A percentile compares a stretch with the other conserved stretches of the same genome.
These are phyloP conservation scores for Drosophila arizonae DNA, from an alignment of 1,140 invertebrate species.

Conservation along the genomic window DNA sequence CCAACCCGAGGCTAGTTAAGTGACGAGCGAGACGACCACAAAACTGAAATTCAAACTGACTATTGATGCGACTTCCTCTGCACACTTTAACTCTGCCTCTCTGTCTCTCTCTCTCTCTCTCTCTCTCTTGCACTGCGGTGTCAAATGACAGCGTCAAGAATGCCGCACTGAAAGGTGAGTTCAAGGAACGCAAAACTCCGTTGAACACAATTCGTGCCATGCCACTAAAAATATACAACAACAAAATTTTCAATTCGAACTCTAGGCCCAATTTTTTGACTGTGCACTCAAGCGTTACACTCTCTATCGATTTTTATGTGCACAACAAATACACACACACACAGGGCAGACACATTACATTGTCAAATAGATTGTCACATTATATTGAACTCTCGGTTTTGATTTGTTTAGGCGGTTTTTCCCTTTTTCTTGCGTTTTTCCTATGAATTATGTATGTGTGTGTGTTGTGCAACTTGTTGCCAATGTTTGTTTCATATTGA, in stretches of 20 bases:
- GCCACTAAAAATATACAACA: conserved; percentile 12
- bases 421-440: conserved; percentile 29
- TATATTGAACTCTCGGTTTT: conserved; percentile 22
- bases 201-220: conserved; percentile 20
- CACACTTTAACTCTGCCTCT: neutral
- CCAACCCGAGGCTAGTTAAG: conserved; percentile 31
- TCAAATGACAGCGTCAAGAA: conserved; percentile 52
- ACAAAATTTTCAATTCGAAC: conserved; percentile 14
- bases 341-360: conserved; percentile 8
- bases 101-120: conserved; percentile 9
- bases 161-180: conserved; percentile 26
- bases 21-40: conserved; percentile 38
- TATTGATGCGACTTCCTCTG: conserved; percentile 39
- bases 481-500: conserved; percentile 35
- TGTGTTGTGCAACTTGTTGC: conserved; percentile 28
- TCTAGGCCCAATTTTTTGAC: conserved; percentile 24
- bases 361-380: conserved; percentile 41
- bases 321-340: conserved; percentile 32
- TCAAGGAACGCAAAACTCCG: conserved; percentile 27
- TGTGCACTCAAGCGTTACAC: conserved; percentile 42
- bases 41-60: conserved; percentile 50
- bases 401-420: conserved; percentile 50
- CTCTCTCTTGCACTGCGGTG: conserved; percentile 22
- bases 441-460: conserved; percentile 14
- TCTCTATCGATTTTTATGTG: conserved; percentile 52